A percentile compares a stretch with the other conserved stretches of the same genome.
These are phyloP conservation scores for Meriones unguiculatus DNA, from an alignment of 2,113 vertebrate genomes.

Conservation along the genomic window DNA sequence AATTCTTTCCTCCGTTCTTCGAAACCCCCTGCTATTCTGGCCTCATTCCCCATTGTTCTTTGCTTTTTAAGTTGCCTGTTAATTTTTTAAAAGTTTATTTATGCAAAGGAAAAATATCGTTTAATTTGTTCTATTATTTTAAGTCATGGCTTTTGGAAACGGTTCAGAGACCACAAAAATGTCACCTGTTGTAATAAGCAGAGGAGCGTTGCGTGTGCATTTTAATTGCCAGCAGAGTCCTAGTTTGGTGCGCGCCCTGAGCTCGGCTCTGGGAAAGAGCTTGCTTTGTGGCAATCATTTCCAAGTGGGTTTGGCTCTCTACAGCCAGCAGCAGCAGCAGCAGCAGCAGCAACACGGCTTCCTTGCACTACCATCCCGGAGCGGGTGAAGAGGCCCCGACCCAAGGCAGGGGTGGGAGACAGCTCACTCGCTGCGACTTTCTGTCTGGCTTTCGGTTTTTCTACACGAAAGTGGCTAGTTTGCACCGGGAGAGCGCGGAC, in stretches of 20 bases:
- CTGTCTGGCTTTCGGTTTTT: conserved; percentile 68
- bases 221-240: conserved; percentile 70
- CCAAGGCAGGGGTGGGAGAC: conserved; percentile 5
- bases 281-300: conserved; percentile 81
- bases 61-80: conserved; percentile 81
- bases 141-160: conserved; percentile 77
- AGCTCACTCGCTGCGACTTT: conserved; percentile 58
- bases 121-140: conserved; percentile 80
- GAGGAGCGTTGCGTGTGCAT: conserved; percentile 68
- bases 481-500: conserved; percentile 35
- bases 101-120: conserved; percentile 73
- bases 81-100: conserved; percentile 82
- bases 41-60: conserved; percentile 79
- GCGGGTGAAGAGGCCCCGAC: conserved; percentile 37
- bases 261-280: conserved; percentile 64
- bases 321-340: not conserved
- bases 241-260: conserved; percentile 69
- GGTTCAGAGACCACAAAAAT: conserved; percentile 79
- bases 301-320: conserved; percentile 74
- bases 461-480: conserved; percentile 46
- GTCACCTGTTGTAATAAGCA: conserved; percentile 83
- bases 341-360: conserved; percentile 35
- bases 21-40: conserved; percentile 25
- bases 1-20: conserved; percentile 67
- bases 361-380: not conserved